These are phyloP conservation scores for Heliconius hermathena DNA, from an alignment of 1,140 invertebrate genomes.

Conservation along the genomic window DNA sequence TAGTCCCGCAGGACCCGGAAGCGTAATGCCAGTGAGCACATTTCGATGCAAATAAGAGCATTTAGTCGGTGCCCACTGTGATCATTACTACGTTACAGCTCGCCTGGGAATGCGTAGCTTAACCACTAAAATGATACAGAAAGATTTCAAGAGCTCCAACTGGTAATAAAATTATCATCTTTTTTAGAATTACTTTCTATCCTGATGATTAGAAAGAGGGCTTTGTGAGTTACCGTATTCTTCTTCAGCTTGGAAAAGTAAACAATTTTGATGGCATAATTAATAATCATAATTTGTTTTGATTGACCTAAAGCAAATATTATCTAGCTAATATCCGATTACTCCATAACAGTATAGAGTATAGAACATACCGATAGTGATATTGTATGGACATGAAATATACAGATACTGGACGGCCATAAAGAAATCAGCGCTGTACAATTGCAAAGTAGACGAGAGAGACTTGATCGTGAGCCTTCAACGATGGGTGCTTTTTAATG, in stretches of 20 bases:
- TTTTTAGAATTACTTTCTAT: not conserved
- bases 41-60: slow-evolving; percentile 75
- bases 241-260: not conserved
- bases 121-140: not conserved
- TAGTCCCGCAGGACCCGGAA: slow-evolving; percentile 45
- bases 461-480: slow-evolving; percentile 37
- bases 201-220: too few relatives aligned
- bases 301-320: too few relatives aligned
- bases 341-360: not conserved
- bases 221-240: not conserved
- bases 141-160: not conserved
- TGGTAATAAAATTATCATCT: not conserved
- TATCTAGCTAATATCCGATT: not conserved
- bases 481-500: slow-evolving; percentile 50
- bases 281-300: not conserved
- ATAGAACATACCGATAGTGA: not conserved
- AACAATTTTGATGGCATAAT: not conserved
- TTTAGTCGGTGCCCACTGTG: slow-evolving; percentile 70
- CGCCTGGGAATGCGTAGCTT: slow-evolving; percentile 43
- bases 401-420: slow-evolving; percentile 30
- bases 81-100: slow-evolving; percentile 76
- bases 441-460: slow-evolving; percentile 40
- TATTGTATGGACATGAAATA: not conserved
- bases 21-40: slow-evolving; percentile 58
- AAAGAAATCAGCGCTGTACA: slow-evolving; percentile 50